Conservation (phyloP, 2,113 vertebrate genomes). For the Callorhinus ursinus region DNA sequence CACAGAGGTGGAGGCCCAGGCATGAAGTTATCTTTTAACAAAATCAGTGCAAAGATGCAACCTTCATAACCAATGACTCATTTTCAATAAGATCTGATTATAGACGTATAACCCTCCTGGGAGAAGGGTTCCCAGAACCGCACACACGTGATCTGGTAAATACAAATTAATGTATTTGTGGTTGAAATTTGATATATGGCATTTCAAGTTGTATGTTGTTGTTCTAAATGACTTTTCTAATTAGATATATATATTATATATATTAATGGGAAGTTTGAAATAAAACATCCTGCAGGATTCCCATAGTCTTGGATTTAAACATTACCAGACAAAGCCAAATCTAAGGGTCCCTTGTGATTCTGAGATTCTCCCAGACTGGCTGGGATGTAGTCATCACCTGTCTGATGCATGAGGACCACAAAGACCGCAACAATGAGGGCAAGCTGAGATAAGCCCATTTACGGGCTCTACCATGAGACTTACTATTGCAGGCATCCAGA, state of each 20-base stretch:
- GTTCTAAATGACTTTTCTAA: neutral
- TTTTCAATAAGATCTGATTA: constrained; percentile 19
- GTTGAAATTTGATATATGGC: neutral
- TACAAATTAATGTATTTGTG: neutral
- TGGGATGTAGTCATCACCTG: neutral
- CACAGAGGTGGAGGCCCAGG: neutral
- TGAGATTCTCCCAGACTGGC: neutral
- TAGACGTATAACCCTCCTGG: neutral
- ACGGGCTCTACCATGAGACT: neutral
- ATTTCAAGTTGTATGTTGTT: neutral
- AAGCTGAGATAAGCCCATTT: neutral
- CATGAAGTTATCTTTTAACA: constrained; percentile 1
- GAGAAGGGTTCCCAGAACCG: neutral
- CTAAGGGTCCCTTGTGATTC: neutral
- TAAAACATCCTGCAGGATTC: neutral
- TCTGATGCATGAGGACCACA: neutral
- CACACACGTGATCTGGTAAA: neutral
- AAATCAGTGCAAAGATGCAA: neutral
- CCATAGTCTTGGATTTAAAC: neutral
- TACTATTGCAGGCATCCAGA: neutral
- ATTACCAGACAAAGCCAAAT: neutral
- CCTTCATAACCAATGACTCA: constrained; percentile 24
- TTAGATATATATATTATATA: neutral
- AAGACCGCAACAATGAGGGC: neutral
- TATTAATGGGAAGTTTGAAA: neutral